These are phyloP conservation scores for Eupithecia centaureata DNA, from an alignment of 2,888 invertebrate genomes.

Conservation along the genomic window DNA sequence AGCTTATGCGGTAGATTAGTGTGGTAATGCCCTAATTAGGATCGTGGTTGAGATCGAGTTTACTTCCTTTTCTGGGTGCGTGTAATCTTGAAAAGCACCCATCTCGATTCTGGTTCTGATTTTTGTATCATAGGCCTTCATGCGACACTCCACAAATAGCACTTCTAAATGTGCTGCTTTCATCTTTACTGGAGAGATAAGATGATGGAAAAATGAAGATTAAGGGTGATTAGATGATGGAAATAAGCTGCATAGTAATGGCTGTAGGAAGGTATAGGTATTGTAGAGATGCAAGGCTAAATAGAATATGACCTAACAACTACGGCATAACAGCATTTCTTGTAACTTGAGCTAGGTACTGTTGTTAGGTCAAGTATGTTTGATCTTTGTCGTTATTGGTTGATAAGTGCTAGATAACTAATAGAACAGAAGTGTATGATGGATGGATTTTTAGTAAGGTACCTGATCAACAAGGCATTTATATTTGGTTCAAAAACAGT, in stretches of 20 bases:
- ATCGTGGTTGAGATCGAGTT: constrained; percentile 20
- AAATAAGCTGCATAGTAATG: background rate
- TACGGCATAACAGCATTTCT: background rate
- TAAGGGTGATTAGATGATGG: background rate
- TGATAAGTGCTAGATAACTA: background rate
- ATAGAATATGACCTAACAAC: background rate
- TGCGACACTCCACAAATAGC: too few species aligned
- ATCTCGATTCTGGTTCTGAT: background rate
- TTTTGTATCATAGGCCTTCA: too few species aligned
- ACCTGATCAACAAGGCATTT: too few species aligned
- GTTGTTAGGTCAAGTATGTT: background rate
- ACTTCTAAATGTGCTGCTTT: too few species aligned
- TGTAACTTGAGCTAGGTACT: background rate
- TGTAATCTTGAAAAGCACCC: background rate
- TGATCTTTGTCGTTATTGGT: background rate
- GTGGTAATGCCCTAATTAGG: constrained; percentile 23
- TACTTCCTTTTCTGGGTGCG: constrained; percentile 14
- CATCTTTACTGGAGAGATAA: background rate
- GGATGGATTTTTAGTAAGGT: background rate
- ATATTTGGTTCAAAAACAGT: too few species aligned
- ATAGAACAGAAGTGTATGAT: background rate
- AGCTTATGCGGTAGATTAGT: constrained; percentile 24
- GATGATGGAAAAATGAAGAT: too few species aligned
- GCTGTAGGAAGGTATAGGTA: background rate
- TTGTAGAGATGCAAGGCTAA: background rate